Evolutionary conservation across 2,113 vertebrate genomes (phyloP).

Genomic region (Nestor notabilis): DNA sequence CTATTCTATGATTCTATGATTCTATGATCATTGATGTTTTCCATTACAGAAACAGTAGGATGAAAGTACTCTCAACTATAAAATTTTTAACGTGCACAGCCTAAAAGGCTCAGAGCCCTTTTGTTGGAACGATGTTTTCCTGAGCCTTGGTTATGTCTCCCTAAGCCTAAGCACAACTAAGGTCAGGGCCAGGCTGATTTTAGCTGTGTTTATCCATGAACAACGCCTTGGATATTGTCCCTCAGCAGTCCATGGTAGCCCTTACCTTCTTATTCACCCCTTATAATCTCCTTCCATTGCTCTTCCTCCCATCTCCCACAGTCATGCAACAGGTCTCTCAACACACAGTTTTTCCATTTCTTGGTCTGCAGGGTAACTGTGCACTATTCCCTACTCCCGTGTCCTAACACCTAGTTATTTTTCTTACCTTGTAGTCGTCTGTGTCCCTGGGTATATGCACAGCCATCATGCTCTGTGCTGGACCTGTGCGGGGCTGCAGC

Average conservation of each 20-base stretch:
- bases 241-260: rapidly evolving
- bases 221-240: not conserved
- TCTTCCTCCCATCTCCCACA: not conserved
- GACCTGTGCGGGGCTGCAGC: rapidly evolving
- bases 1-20: no score
- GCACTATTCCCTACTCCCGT: not conserved
- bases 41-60: not conserved
- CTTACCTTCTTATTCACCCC: not conserved
- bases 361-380: not conserved
- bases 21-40: not conserved
- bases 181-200: not conserved
- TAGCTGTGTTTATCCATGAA: not conserved
- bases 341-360: not conserved
- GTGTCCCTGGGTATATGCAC: not conserved
- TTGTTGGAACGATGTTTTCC: not conserved
- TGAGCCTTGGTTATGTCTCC: not conserved
- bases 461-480: not conserved
- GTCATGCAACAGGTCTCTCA: no score
- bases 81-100: not conserved
- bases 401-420: not conserved
- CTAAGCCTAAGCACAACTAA: not conserved
- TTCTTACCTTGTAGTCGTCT: not conserved
- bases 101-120: not conserved
- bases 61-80: not conserved
- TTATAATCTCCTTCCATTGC: not conserved